phyloP scores from a whole-genome alignment of 2,113 vertebrate species.

The Atlantisia rogersi region DNA sequence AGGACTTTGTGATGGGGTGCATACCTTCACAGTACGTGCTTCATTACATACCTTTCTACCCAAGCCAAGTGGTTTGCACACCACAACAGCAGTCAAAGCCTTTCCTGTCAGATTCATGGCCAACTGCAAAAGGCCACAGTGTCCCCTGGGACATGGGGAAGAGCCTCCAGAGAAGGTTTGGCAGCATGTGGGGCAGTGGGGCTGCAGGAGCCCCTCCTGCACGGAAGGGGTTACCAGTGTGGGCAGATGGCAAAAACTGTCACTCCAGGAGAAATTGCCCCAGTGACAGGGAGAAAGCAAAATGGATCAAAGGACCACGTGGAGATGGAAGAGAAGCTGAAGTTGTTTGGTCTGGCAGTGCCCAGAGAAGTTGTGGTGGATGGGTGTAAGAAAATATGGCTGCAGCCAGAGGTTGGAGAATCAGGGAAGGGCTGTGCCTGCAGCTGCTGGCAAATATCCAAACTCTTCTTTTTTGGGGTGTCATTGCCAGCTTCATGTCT shows the following conservation, averaged over 20 bases:
- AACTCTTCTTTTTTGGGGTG: not conserved
- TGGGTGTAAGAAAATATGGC: not conserved
- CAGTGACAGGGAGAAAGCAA: not conserved
- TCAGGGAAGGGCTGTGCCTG: not conserved
- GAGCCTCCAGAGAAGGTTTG: not conserved
- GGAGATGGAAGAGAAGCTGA: not conserved
- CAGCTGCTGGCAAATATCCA: not conserved
- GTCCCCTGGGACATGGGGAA: not conserved
- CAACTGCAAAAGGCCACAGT: not conserved
- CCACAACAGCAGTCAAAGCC: not conserved
- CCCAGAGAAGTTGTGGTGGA: not conserved
- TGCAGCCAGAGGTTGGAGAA: not conserved
- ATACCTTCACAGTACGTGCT: not conserved
- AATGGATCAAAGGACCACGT: not conserved
- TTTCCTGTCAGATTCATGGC: not conserved
- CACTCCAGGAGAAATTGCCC: not conserved
- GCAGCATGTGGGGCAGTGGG: not conserved
- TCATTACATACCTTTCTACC: constrained; percentile 17
- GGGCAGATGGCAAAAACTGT: not conserved
- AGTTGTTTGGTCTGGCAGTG: not conserved
- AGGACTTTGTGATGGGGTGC: not conserved
- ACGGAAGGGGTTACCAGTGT: not conserved
- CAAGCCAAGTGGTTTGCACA: not conserved
- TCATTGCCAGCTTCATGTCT: not conserved
- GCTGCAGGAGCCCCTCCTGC: not conserved